These are phyloP conservation scores for Tricholauxania praeusta DNA, from an alignment of 2,888 invertebrate species.

Conservation along the genomic window DNA sequence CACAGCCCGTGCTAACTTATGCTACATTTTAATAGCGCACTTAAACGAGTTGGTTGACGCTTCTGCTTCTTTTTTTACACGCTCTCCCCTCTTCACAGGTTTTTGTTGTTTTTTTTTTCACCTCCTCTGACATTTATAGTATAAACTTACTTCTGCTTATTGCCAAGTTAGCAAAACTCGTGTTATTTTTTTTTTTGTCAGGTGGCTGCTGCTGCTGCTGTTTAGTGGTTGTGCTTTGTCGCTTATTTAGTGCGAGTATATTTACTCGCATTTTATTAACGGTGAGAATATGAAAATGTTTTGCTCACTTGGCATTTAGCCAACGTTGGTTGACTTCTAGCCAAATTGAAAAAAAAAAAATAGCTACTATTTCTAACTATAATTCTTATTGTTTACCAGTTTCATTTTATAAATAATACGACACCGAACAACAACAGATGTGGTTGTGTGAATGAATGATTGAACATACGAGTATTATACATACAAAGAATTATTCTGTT, in stretches of 20 bases:
- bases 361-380: slow-evolving; percentile 5
- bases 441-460: too few relatives aligned
- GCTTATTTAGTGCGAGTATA: neutral
- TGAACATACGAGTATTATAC: too few relatives aligned
- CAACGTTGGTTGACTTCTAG: neutral
- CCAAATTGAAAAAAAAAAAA: neutral
- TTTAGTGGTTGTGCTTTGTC: neutral
- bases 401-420: too few relatives aligned
- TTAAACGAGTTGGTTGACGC: neutral
- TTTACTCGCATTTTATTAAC: slow-evolving; percentile 12
- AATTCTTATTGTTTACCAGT: neutral
- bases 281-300: neutral
- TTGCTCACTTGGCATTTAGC: slow-evolving; percentile 12
- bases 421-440: too few relatives aligned
- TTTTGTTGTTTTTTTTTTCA: neutral
- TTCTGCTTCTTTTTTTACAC: neutral
- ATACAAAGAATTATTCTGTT: too few relatives aligned
- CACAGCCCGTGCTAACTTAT: neutral
- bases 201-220: slow-evolving; percentile 5
- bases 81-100: neutral
- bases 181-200: neutral
- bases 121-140: neutral
- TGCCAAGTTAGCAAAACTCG: slow-evolving; percentile 1
- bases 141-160: neutral
- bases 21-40: too few relatives aligned